Conservation (phyloP, 2,888 invertebrate genomes). For the Drosophila robusta region DNA sequence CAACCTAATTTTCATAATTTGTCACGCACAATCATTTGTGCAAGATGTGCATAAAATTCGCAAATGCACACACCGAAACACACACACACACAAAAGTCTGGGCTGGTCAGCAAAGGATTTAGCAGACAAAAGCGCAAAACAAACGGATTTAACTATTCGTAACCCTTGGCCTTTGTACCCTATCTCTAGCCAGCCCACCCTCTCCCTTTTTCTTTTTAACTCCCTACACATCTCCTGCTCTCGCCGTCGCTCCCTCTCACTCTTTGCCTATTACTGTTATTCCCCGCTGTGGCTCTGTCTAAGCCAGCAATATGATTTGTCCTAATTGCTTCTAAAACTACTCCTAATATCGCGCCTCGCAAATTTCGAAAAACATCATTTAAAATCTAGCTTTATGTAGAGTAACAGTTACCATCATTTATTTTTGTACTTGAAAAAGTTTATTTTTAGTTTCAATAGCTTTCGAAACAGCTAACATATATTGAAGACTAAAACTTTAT, state of each 20-base stretch:
- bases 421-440: too few species aligned
- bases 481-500: too few species aligned
- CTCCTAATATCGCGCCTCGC: conserved; percentile 2
- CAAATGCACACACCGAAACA: conserved; percentile 33
- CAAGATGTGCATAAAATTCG: conserved; percentile 64
- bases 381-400: too few species aligned
- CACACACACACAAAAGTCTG: conserved; percentile 12
- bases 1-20: conserved; percentile 76
- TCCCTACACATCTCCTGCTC: not conserved
- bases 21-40: conserved; percentile 77
- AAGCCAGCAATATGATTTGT: conserved; percentile 41
- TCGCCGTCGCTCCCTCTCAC: not conserved
- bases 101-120: conserved; percentile 73
- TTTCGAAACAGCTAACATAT: too few species aligned
- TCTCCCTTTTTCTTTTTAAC: not conserved
- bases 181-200: conserved; percentile 13
- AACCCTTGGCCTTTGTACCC: conserved; percentile 63
- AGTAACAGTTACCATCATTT: too few species aligned
- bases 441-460: too few species aligned
- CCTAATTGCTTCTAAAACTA: conserved; percentile 38
- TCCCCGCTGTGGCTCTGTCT: conserved; percentile 46
- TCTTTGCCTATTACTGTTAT: not conserved
- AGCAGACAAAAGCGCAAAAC: conserved; percentile 66
- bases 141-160: conserved; percentile 73
- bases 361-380: too few species aligned